phyloP scores from a whole-genome alignment of 2,113 vertebrate genomes.

The Turnix velox region DNA sequence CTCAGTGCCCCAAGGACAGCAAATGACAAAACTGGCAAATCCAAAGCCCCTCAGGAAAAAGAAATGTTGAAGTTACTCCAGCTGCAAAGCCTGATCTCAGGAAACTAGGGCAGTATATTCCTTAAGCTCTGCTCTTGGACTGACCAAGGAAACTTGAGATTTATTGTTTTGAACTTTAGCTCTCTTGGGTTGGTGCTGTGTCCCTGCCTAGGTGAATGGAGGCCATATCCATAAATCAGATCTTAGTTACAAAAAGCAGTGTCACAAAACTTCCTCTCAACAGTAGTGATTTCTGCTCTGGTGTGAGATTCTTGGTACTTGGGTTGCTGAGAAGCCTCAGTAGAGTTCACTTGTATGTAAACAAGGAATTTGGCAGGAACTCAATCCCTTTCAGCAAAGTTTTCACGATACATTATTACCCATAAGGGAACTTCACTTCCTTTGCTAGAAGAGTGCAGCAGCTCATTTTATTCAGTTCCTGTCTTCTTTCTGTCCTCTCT shows the following conservation, averaged over 20 bases:
- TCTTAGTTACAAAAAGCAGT: not conserved
- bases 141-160: conserved; percentile 50
- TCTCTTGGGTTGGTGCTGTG: not conserved
- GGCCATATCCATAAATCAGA: conserved; percentile 25
- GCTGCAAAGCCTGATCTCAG: conserved; percentile 1
- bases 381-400: conserved; percentile 12
- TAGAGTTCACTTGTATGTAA: not conserved
- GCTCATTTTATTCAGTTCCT: conserved; percentile 46
- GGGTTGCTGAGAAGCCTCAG: not conserved
- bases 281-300: not conserved
- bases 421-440: conserved; percentile 52
- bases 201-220: conserved; percentile 25
- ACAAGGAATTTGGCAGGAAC: conserved; percentile 46
- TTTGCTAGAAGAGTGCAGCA: not conserved
- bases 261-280: not conserved
- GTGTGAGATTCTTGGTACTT: not conserved
- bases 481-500: conserved; percentile 23
- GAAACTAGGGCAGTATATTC: conserved; percentile 38
- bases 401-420: conserved; percentile 6
- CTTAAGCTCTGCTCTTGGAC: not conserved
- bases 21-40: not conserved
- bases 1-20: not conserved
- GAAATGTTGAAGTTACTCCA: conserved; percentile 10
- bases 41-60: not conserved
- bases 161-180: conserved; percentile 51